These are phyloP conservation scores for Philereme vetulata DNA, from an alignment of 2,888 invertebrate genomes.

Conservation along the genomic window DNA sequence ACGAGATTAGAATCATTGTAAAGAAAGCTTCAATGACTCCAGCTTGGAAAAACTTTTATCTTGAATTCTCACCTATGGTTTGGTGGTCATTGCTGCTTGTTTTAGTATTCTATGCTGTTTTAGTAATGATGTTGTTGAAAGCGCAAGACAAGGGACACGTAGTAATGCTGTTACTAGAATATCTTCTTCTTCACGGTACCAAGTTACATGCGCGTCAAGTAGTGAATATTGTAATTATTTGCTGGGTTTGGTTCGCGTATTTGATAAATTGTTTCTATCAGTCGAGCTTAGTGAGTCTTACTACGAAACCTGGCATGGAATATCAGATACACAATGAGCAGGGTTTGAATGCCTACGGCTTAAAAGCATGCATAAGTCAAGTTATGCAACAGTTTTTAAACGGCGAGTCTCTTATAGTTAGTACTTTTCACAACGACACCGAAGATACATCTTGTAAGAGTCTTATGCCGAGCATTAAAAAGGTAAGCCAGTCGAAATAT, in stretches of 20 bases:
- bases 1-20: slow-evolving; percentile 53
- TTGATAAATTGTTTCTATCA: slow-evolving; percentile 45
- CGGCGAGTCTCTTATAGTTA: slow-evolving; percentile 20
- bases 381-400: slow-evolving; percentile 37
- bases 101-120: slow-evolving; percentile 41
- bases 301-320: slow-evolving; percentile 37
- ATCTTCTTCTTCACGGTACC: slow-evolving; percentile 47
- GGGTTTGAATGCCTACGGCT: slow-evolving; percentile 37
- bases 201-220: slow-evolving; percentile 37
- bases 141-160: slow-evolving; percentile 44
- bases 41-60: slow-evolving; percentile 50
- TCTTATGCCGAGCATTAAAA: slow-evolving; percentile 45
- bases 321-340: slow-evolving; percentile 38
- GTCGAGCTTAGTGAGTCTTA: slow-evolving; percentile 45
- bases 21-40: slow-evolving; percentile 45
- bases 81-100: slow-evolving; percentile 49
- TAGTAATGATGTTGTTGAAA: slow-evolving; percentile 40
- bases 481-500: slow-evolving; percentile 46
- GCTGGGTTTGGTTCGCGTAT: slow-evolving; percentile 58
- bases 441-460: slow-evolving; percentile 33
- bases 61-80: slow-evolving; percentile 50
- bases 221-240: slow-evolving; percentile 43
- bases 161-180: slow-evolving; percentile 48
- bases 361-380: slow-evolving; percentile 57
- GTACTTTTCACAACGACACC: slow-evolving; percentile 2